phyloP scores from a whole-genome alignment of 2,113 vertebrate species.

The Lamprotornis superbus region DNA sequence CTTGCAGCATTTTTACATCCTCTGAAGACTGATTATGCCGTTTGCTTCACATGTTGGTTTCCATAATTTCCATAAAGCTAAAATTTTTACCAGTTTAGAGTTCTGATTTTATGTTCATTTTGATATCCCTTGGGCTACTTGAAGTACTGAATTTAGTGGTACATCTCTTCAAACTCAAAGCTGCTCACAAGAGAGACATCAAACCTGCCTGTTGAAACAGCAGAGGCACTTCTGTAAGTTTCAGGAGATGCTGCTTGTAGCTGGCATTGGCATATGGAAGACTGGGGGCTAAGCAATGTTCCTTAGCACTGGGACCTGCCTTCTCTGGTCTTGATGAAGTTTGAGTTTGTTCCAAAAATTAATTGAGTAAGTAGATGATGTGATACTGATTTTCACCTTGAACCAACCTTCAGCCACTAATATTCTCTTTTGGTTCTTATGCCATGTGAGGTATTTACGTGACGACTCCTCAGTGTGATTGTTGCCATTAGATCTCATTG shows the following conservation, averaged over 20 bases:
- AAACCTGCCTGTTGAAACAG: not conserved
- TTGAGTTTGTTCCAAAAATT: not conserved
- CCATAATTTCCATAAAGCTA: conserved; percentile 30
- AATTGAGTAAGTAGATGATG: not conserved
- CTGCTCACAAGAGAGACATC: not conserved
- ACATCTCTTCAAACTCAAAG: not conserved
- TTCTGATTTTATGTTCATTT: conserved; percentile 22
- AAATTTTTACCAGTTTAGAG: conserved; percentile 18
- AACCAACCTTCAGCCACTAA: not conserved
- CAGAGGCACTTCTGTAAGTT: not conserved
- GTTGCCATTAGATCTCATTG: not conserved
- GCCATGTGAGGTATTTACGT: not conserved
- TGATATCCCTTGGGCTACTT: not conserved
- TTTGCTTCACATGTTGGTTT: conserved; percentile 33
- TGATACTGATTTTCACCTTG: not conserved
- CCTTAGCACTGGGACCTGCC: not conserved
- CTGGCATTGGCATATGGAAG: not conserved
- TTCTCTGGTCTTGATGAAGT: not conserved
- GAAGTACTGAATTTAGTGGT: not conserved
- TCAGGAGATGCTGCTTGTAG: not conserved
- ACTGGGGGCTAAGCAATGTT: not conserved
- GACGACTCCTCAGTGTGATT: not conserved
- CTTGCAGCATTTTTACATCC: not conserved
- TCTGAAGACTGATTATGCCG: conserved; percentile 19
- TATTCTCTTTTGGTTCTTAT: not conserved